phyloP scores from a whole-genome alignment of 2,888 invertebrate species.

The Lasioglossum pauxillum region DNA sequence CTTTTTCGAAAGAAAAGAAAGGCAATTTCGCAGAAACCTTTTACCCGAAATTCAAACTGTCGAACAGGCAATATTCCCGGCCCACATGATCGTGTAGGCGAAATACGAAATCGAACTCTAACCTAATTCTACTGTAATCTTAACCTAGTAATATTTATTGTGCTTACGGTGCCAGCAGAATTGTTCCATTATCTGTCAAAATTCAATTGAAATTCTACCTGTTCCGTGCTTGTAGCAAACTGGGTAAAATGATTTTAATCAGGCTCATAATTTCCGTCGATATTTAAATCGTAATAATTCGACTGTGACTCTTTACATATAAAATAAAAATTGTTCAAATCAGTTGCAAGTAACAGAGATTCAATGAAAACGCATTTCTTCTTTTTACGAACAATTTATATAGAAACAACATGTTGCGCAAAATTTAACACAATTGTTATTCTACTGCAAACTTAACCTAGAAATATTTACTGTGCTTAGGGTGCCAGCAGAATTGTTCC shows the following conservation, averaged over 20 bases:
- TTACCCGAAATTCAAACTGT: background rate
- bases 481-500: too few species aligned
- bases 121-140: background rate
- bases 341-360: too few species aligned
- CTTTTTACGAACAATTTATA: too few species aligned
- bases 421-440: too few species aligned
- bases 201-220: background rate
- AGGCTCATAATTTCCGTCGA: background rate
- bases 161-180: too few species aligned
- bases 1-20: background rate
- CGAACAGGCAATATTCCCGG: background rate
- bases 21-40: background rate
- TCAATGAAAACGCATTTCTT: background rate
- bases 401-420: too few species aligned
- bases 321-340: too few species aligned
- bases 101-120: background rate
- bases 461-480: background rate
- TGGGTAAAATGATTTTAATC: background rate
- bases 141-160: background rate
- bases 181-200: background rate
- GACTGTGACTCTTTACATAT: too few species aligned
- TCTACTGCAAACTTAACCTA: background rate
- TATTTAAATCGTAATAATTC: background rate
- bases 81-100: background rate
- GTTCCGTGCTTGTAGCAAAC: background rate